These are phyloP conservation scores for Cheirogaleus medius DNA, from an alignment of 2,113 vertebrate genomes.

Conservation along the genomic window DNA sequence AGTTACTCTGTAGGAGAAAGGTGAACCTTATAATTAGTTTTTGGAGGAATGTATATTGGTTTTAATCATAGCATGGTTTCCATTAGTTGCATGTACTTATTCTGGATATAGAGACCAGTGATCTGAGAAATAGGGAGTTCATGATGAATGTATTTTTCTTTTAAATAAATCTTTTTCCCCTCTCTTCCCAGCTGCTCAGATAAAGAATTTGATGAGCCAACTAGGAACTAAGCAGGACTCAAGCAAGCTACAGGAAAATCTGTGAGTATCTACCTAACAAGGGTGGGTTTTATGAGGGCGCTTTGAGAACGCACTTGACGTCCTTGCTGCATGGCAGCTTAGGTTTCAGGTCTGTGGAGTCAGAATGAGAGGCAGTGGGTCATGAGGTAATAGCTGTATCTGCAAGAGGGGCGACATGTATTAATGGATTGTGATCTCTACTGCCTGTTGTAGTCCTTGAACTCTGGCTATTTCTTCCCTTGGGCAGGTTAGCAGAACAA, in stretches of 20 bases:
- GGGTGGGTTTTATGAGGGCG: not conserved
- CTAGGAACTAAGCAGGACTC: slow-evolving; percentile 95
- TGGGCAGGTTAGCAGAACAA: not conserved
- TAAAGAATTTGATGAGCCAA: slow-evolving; percentile 96
- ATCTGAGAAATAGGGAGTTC: slow-evolving; percentile 9
- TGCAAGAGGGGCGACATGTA: not conserved
- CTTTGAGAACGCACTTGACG: not conserved
- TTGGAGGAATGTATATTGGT: not conserved
- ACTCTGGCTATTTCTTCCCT: not conserved
- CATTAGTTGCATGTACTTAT: not conserved
- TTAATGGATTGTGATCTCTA: not conserved
- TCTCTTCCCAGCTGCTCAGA: slow-evolving; percentile 90
- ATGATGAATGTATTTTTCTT: slow-evolving; percentile 47
- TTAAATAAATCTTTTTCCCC: slow-evolving; percentile 46
- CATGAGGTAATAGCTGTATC: not conserved
- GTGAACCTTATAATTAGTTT: not conserved
- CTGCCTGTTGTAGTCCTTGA: not conserved
- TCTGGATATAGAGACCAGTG: not conserved
- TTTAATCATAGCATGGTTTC: slow-evolving; percentile 25
- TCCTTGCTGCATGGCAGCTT: not conserved
- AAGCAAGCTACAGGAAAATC: slow-evolving; percentile 93
- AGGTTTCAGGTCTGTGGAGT: not conserved
- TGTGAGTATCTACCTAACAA: slow-evolving; percentile 87
- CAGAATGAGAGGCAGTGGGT: not conserved
- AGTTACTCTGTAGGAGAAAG: not conserved